Base-by-base conservation (phyloP, 2,113 vertebrate species). In the Suricata suricatta region DNA sequence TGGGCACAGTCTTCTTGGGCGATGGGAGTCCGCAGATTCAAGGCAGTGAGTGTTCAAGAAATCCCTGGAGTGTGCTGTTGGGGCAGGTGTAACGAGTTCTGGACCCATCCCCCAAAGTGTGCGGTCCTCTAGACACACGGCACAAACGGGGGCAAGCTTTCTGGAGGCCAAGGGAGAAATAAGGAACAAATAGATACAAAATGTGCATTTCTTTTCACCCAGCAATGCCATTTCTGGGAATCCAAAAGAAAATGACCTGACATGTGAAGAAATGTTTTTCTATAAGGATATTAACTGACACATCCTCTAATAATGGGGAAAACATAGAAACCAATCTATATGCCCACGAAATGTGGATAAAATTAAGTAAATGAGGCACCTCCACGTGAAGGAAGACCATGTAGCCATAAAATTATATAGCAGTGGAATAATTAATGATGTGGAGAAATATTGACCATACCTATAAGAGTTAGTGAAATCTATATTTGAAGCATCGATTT, bases 391-490 rank as follows among this genome's bases (percentile, higher is more conserved):
- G 33, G 79, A 93, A 47, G 71, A 17, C 60, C 82, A 16, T 17
- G 86, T 74, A 38, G 77, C 79, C 83, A 76, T 88, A 83, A 96
- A 88, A 94, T 89, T 87, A 77, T 83, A 76, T 52, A 64, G 64
- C 57, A 52, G 83, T 93, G 57, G 44, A 47, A 52, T 96, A 95
- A 97, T 79, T 89, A 86, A 96, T 60, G 63, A 66, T 54, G 29
- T 4, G 54, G 83, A 64, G 82, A 84, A 60, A 74, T 68, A 82
- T 31, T 71, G 96, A 93, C 92, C 60, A 44, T 31, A 27, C 52
- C 25, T 63, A 25, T 88, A 72, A 60, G 44, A 33, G 16, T 83
- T 38, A 85, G 86, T 14, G 29, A 92, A 85, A 50, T 80, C 86
- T 83, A 9, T 50, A 35, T 85, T 38, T 47, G 88, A 79, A 88